Percentiles rank a stretch among this genome's conserved stretches.
Conservation (phyloP, 2,888 invertebrate genomes). For the Chrysolina haemoptera region DNA sequence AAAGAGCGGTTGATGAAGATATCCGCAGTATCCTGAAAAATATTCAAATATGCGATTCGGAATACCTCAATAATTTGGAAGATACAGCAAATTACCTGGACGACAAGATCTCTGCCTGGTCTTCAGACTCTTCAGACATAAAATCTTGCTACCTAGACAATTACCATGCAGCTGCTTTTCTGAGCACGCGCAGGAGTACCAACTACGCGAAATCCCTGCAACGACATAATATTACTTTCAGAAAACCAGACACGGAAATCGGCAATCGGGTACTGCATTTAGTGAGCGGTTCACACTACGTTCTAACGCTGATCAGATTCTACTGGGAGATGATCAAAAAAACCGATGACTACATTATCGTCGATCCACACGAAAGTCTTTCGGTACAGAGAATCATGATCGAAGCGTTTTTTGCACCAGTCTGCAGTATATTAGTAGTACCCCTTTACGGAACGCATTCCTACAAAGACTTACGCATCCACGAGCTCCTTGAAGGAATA, state of each 20-base stretch:
- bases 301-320: not conserved
- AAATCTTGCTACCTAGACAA: not conserved
- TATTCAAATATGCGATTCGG: not conserved
- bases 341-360: not conserved
- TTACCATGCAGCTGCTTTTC: not conserved
- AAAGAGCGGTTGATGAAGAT: not conserved
- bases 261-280: not conserved
- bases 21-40: not conserved
- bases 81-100: not conserved
- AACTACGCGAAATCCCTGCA: not conserved
- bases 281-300: not conserved
- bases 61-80: not conserved
- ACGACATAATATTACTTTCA: not conserved
- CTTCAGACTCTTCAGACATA: not conserved
- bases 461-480: not conserved
- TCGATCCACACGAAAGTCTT: not conserved
- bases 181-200: not conserved
- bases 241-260: not conserved
- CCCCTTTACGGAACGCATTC: not conserved
- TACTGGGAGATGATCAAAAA: not conserved
- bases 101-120: not conserved
- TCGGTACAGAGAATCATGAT: not conserved
- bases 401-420: not conserved
- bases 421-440: not conserved
- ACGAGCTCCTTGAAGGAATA: conserved; percentile 4